phyloP scores from a whole-genome alignment of 2,888 invertebrate species.

The Stictocephala bisonia region DNA sequence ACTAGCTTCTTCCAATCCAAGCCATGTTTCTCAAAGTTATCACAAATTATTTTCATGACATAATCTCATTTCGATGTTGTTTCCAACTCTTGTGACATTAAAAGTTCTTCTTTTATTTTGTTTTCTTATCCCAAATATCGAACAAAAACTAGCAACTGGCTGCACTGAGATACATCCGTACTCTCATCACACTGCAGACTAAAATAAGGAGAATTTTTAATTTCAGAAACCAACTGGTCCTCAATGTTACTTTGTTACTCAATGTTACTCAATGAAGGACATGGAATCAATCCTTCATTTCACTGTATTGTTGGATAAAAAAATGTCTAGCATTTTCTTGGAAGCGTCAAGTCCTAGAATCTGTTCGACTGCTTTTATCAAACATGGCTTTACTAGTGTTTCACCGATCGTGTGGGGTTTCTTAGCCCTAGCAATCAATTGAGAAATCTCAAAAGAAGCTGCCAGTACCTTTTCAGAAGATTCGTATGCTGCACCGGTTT shows the following conservation, averaged over 20 bases:
- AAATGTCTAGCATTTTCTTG: not conserved
- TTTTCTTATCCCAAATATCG: not conserved
- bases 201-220: slow-evolving; percentile 8
- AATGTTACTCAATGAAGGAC: too few species aligned
- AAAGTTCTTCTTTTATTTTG: not conserved
- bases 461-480: slow-evolving; percentile 7
- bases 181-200: slow-evolving; percentile 3
- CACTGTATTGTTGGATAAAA: slow-evolving; percentile 5
- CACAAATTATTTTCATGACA: slow-evolving; percentile 40
- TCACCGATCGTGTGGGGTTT: too few species aligned
- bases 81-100: slow-evolving; percentile 24
- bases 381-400: slow-evolving; percentile 12
- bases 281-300: not conserved
- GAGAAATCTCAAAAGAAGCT: slow-evolving; percentile 8
- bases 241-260: too few species aligned
- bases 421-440: slow-evolving; percentile 6
- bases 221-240: not conserved
- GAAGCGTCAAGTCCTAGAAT: not conserved
- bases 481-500: not conserved
- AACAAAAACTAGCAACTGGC: too few species aligned
- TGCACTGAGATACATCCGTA: slow-evolving; percentile 9
- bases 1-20: slow-evolving; percentile 34
- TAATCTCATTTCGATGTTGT: slow-evolving; percentile 41
- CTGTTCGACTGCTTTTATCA: too few species aligned
- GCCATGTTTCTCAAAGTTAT: too few species aligned